Conservation (phyloP, 2,113 vertebrate genomes). For the Catagonus wagneri region DNA sequence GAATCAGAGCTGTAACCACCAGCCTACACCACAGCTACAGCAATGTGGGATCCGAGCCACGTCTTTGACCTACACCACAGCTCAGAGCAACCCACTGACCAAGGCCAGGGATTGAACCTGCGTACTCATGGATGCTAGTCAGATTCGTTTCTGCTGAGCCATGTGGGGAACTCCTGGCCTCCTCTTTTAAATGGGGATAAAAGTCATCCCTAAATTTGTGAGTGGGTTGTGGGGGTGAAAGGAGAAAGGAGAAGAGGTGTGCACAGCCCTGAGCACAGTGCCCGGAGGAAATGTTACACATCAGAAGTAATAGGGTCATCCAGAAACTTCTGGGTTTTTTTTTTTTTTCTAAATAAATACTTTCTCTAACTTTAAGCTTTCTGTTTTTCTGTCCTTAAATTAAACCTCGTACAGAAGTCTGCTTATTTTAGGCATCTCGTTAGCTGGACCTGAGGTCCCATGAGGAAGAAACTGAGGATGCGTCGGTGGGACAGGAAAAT, state of each 20-base stretch:
- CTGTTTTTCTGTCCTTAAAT: not conserved
- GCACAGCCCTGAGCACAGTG: too few relatives aligned
- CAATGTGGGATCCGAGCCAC: too few relatives aligned
- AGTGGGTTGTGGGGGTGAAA: not conserved
- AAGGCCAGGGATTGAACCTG: too few relatives aligned
- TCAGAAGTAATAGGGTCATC: not conserved
- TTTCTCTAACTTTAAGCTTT: not conserved
- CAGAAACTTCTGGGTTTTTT: too few relatives aligned
- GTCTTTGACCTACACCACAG: too few relatives aligned
- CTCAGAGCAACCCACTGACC: too few relatives aligned
- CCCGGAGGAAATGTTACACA: not conserved
- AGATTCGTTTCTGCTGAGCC: too few relatives aligned
- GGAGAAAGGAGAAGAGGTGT: not conserved
- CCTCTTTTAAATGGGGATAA: not conserved
- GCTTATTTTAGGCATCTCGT: not conserved
- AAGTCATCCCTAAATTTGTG: not conserved
- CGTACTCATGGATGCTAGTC: too few relatives aligned
- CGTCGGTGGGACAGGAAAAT: not conserved
- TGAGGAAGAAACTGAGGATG: not conserved
- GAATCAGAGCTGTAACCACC: too few relatives aligned
- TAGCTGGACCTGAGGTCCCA: conserved; percentile 47
- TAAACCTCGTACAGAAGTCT: not conserved
- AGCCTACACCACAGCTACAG: too few relatives aligned
- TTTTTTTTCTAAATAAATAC: not conserved
- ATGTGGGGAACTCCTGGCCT: not conserved